These are phyloP conservation scores for Lasius platythorax DNA, from an alignment of 2,888 invertebrate genomes.

Conservation along the genomic window DNA sequence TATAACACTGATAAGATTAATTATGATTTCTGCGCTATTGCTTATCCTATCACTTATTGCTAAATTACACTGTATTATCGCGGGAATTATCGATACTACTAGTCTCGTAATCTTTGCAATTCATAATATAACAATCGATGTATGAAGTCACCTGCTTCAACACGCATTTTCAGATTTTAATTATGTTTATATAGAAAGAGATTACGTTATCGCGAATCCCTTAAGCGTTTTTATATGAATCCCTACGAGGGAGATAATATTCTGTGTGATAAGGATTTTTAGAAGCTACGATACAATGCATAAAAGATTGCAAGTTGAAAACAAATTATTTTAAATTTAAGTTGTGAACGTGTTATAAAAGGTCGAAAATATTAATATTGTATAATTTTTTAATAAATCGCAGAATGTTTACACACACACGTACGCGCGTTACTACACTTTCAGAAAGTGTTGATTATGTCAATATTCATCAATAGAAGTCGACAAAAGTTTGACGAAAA, in stretches of 20 bases:
- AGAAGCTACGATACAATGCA: constrained; percentile 23
- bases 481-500: neutral
- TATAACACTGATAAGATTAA: constrained; percentile 32
- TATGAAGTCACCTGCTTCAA: constrained; percentile 55
- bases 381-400: neutral
- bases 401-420: neutral
- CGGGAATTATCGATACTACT: constrained; percentile 55
- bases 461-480: neutral
- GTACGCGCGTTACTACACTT: neutral
- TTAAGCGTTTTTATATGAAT: constrained; percentile 17
- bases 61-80: constrained; percentile 56
- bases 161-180: constrained; percentile 48
- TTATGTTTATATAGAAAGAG: constrained; percentile 48
- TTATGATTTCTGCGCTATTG: constrained; percentile 12
- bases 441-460: neutral
- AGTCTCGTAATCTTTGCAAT: constrained; percentile 48
- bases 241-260: constrained; percentile 30
- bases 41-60: constrained; percentile 27
- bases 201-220: constrained; percentile 29
- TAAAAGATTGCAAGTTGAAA: neutral
- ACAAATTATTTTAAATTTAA: neutral
- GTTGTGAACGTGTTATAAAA: neutral
- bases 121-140: constrained; percentile 59
- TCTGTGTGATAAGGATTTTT: constrained; percentile 13
- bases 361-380: neutral